Percentiles rank a stretch among this genome's conserved stretches.
Evolutionary conservation across 2,113 vertebrate species (phyloP).

Genomic region (Clupea harengus): DNA sequence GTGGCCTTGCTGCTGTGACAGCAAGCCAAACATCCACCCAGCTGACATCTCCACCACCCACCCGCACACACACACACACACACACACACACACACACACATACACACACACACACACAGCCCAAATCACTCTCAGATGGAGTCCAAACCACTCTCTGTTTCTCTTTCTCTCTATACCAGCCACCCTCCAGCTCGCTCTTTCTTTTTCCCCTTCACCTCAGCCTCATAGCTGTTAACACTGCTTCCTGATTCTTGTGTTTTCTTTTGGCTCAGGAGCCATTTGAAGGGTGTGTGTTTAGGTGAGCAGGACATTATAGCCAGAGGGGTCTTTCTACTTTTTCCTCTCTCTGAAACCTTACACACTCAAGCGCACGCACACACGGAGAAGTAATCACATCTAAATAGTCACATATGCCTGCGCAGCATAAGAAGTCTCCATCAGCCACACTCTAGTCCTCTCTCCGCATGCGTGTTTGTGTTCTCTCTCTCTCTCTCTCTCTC

Average conservation of each 20-base stretch:
- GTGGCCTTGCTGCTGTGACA: conserved; percentile 68
- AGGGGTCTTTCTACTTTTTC: neutral
- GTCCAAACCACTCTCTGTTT: conserved; percentile 25
- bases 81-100: neutral
- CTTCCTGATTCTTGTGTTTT: neutral
- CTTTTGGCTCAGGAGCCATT: neutral
- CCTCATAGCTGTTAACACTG: neutral
- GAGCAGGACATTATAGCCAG: conserved; percentile 8
- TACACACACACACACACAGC: conserved; percentile 16
- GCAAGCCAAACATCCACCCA: conserved; percentile 62
- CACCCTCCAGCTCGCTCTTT: neutral
- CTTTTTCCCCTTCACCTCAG: neutral
- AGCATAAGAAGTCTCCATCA: neutral
- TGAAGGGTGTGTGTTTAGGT: neutral
- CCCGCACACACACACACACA: neutral
- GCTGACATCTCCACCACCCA: conserved; percentile 7
- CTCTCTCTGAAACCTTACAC: neutral
- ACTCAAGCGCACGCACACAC: neutral
- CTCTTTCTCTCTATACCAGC: conserved; percentile 15
- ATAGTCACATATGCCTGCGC: conserved; percentile 7
- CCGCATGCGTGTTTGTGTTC: no score
- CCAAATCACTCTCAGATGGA: conserved; percentile 72
- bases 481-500: no score
- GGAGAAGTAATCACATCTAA: neutral
- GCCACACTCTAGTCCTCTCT: neutral